phyloP scores from a whole-genome alignment of 2,113 vertebrate species.

The Balaeniceps rex region DNA sequence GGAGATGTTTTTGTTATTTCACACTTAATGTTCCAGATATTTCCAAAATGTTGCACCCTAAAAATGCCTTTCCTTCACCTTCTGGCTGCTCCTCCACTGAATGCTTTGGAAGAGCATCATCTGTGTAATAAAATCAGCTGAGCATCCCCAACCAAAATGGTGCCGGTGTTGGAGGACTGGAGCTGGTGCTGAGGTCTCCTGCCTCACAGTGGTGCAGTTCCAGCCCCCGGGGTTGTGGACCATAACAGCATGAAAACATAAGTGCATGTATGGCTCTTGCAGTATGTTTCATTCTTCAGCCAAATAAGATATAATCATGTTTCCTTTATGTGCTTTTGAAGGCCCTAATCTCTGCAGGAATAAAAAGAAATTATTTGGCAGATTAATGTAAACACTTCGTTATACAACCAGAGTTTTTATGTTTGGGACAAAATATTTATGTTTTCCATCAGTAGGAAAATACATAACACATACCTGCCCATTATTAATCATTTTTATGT shows the following conservation, averaged over 20 bases:
- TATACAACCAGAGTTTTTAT: neutral
- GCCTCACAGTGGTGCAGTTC: accelerated
- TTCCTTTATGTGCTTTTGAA: neutral
- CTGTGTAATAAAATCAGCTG: neutral
- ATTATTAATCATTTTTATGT: slow-evolving; percentile 1
- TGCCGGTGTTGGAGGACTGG: neutral
- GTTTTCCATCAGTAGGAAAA: neutral
- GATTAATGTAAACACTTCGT: neutral
- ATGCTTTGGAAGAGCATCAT: neutral
- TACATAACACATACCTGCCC: neutral
- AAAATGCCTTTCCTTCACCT: neutral
- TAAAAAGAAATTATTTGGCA: neutral
- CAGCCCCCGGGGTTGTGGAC: neutral
- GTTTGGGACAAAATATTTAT: neutral
- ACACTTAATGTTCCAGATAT: neutral
- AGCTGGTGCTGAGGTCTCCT: neutral
- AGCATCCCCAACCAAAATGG: neutral
- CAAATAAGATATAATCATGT: neutral
- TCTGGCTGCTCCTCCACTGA: neutral
- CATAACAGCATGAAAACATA: neutral
- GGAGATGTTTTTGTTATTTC: neutral
- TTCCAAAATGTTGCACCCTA: neutral
- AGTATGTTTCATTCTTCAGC: neutral
- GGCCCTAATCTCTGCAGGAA: neutral
- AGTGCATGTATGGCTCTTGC: neutral